Base-by-base conservation (phyloP, 2,888 invertebrate genomes). In the Hirudinaria manillensis region DNA sequence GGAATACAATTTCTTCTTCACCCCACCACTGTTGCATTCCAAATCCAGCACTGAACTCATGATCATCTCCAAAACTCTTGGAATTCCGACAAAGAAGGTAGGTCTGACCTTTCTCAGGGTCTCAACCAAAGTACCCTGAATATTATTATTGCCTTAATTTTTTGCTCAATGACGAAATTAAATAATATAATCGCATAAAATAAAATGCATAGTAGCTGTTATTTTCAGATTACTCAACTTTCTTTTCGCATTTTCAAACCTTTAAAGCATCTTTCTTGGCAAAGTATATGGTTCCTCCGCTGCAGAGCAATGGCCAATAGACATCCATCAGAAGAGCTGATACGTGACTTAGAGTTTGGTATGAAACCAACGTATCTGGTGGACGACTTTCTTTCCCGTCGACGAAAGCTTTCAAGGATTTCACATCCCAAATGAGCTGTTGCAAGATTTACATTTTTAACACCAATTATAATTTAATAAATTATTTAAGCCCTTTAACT, bases 31-130 rank as follows among this genome's bases (percentile, higher is more conserved):
- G n/a, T 38, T 56, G 27, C 7, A 21, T 95, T 93, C 85, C 95
- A 95, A 85, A 94, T 94, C 91, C 91, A 90, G 88, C 88, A 95
- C 91, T 82, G 90, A 92, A 82, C 94, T 94, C 83, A 91, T 89
- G 85, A 95, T 93, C 85, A 95, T 95, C 85, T 95, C 95, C 90
- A 91, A 94, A 6, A 95, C 93, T 80, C 94, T 88, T 21, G 95
- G 94, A 3, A 95, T 94, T 2, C 91, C 94, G 78, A 94, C 86
- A 81, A 95, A 92, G 78, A 88, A 87, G 7, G 94, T 94, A 0
- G 95, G 95, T 78, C 90, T 88, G n/a, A 91, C 91, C 84, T 91
- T 83, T 74, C 80, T 81, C 78, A 83, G 75, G 0, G 84, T 84
- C 4, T 78, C 76, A 1, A 71, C 78, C 19, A 84, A 78, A 21